These are phyloP conservation scores for Lumbricus terrestris DNA, from an alignment of 2,888 invertebrate genomes.

Conservation along the genomic window DNA sequence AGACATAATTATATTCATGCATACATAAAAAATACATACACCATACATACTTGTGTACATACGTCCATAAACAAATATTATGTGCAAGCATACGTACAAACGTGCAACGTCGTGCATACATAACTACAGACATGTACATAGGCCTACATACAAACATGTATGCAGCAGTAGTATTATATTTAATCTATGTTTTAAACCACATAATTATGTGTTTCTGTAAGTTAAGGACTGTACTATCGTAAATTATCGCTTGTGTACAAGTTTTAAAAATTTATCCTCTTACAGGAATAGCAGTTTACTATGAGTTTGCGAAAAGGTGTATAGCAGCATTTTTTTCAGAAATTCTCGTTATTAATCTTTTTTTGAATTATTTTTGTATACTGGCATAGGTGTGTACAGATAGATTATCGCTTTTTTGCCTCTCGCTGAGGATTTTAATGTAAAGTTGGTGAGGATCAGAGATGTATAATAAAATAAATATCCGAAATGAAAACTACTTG, in stretches of 20 bases:
- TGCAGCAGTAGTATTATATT: not conserved
- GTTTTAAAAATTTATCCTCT: not conserved
- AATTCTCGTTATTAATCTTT: not conserved
- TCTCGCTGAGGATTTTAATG: not conserved
- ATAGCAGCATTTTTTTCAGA: not conserved
- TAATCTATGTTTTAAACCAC: not conserved
- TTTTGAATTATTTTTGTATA: slow-evolving; percentile 3
- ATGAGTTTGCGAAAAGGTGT: not conserved
- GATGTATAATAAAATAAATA: not conserved
- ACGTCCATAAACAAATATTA: too few species aligned
- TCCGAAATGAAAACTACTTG: not conserved
- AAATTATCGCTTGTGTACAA: not conserved
- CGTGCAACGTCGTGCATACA: too few species aligned
- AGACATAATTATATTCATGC: too few species aligned
- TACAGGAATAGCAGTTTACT: not conserved
- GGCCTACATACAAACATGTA: too few species aligned
- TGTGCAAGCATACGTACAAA: too few species aligned
- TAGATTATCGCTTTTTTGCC: not conserved
- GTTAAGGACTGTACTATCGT: not conserved
- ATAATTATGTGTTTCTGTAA: too few species aligned
- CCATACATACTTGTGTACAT: too few species aligned
- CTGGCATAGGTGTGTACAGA: not conserved
- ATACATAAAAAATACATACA: too few species aligned
- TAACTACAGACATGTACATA: too few species aligned
- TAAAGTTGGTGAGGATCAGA: not conserved